Percentiles rank a stretch among this genome's conserved stretches.
Conservation (phyloP, 2,113 vertebrate genomes). For the Perca schrenkii region DNA sequence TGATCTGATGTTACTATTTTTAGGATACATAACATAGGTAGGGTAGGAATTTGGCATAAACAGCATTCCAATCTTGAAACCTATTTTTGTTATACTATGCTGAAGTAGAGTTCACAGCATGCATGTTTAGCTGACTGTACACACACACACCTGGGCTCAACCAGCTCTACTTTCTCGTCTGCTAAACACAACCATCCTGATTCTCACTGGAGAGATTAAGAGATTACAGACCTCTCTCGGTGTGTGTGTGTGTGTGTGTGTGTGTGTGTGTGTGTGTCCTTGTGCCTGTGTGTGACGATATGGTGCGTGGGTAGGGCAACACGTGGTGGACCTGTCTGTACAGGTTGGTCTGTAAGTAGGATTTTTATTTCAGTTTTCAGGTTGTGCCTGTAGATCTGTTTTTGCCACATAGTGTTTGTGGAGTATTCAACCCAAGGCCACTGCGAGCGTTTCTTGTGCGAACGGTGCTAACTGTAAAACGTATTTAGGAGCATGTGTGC, state of each 20-base stretch:
- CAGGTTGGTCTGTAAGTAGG: slow-evolving; percentile 13
- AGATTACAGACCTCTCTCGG: slow-evolving; percentile 57
- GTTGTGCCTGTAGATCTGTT: neutral
- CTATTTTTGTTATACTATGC: too few species aligned
- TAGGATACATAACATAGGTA: too few species aligned
- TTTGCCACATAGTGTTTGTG: neutral
- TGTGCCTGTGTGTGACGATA: neutral
- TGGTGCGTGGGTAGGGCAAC: slow-evolving; percentile 40
- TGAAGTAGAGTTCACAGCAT: too few species aligned
- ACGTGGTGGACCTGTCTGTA: slow-evolving; percentile 33
- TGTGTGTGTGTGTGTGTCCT: slow-evolving; percentile 11
- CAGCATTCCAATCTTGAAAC: too few species aligned
- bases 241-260: neutral
- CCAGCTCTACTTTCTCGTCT: slow-evolving; percentile 31
- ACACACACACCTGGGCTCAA: slow-evolving; percentile 12
- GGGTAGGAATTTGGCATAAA: too few species aligned
- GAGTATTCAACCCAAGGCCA: neutral
- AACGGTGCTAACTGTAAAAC: too few species aligned
- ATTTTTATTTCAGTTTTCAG: slow-evolving; percentile 36
- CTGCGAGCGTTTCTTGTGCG: too few species aligned
- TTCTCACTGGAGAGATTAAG: slow-evolving; percentile 67
- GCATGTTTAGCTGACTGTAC: too few species aligned
- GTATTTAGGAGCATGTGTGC: too few species aligned
- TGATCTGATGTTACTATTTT: too few species aligned
- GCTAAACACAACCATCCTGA: slow-evolving; percentile 29